These are phyloP conservation scores for Tholera decimalis DNA, from an alignment of 2,888 invertebrate genomes.

Conservation along the genomic window DNA sequence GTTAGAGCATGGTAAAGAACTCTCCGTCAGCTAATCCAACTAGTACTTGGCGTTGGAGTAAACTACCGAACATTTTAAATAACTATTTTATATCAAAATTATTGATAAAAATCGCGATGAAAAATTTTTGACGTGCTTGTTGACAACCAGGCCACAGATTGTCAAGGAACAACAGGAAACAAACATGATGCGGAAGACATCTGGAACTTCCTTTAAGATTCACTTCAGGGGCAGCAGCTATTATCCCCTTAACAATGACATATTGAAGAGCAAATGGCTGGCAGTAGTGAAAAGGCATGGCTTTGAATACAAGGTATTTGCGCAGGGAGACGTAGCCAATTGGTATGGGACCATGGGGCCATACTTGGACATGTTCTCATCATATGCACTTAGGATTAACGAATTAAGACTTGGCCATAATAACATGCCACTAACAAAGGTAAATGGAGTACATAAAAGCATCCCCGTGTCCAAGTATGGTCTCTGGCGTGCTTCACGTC, in stretches of 20 bases:
- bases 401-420: neutral
- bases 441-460: neutral
- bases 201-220: neutral
- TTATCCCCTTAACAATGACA: neutral
- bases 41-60: too few relatives aligned
- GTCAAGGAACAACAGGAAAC: neutral
- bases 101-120: too few relatives aligned
- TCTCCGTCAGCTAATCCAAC: too few relatives aligned
- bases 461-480: neutral
- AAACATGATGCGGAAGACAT: neutral
- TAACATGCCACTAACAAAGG: neutral
- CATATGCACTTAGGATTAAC: neutral
- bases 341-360: neutral
- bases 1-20: too few relatives aligned
- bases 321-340: fast-evolving
- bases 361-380: neutral
- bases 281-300: neutral
- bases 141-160: too few relatives aligned
- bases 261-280: neutral
- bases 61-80: too few relatives aligned
- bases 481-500: neutral
- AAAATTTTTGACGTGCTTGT: too few relatives aligned
- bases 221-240: neutral
- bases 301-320: neutral
- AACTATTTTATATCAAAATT: too few relatives aligned